phyloP scores from a whole-genome alignment of 2,797 vertebrate species.

The Neopelma chrysocephalum region DNA sequence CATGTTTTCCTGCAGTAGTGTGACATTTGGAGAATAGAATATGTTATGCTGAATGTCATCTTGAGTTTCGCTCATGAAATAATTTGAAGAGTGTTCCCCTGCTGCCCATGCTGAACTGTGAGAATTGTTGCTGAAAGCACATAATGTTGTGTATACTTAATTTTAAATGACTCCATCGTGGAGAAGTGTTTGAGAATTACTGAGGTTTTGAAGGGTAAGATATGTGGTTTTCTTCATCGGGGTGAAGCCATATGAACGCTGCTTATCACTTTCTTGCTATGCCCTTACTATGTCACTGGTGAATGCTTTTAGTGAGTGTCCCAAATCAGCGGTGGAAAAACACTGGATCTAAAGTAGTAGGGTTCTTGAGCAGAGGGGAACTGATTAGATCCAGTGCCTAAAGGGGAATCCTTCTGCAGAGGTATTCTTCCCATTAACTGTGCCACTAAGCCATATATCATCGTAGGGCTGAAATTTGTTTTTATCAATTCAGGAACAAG shows the following conservation, averaged over 20 bases:
- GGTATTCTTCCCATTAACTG: not conserved
- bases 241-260: not conserved
- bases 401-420: not conserved
- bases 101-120: constrained; percentile 12
- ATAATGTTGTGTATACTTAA: not conserved
- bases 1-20: not conserved
- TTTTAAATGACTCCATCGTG: not conserved
- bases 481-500: constrained; percentile 65
- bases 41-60: not conserved
- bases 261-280: not conserved
- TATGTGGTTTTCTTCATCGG: not conserved
- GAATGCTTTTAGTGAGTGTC: not conserved
- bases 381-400: not conserved
- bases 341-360: not conserved
- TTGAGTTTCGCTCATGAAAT: constrained; percentile 33
- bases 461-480: constrained; percentile 50
- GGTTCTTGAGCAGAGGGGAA: not conserved
- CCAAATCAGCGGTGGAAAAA: not conserved
- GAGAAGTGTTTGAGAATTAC: not conserved
- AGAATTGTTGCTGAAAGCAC: constrained; percentile 21
- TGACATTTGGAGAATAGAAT: constrained; percentile 23
- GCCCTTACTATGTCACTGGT: not conserved
- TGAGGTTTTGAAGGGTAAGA: not conserved
- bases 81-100: constrained; percentile 29
- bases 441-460: not conserved